These are phyloP conservation scores for Papilio helenus DNA, from an alignment of 1,140 invertebrate species.

Conservation along the genomic window DNA sequence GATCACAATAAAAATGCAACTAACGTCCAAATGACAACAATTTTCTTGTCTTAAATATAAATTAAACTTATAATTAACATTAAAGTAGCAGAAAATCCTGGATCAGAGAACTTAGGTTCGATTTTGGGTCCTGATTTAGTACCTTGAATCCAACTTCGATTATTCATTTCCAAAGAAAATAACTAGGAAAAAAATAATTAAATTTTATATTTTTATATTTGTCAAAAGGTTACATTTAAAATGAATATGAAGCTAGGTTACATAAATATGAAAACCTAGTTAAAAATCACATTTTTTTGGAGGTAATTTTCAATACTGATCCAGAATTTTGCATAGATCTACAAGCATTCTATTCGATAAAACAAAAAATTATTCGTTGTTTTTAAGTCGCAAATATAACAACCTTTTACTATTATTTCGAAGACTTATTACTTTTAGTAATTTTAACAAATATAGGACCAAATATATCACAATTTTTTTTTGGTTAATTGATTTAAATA, in stretches of 20 bases:
- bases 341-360: conserved; percentile 2
- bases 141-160: background rate
- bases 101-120: background rate
- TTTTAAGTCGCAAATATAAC: conserved; percentile 13
- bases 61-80: conserved; percentile 38
- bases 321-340: background rate
- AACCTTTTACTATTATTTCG: background rate
- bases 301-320: background rate
- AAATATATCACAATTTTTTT: conserved; percentile 22
- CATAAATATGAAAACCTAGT: background rate
- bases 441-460: conserved; percentile 20
- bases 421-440: conserved; percentile 7
- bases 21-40: conserved; percentile 41
- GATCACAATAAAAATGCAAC: conserved; percentile 62
- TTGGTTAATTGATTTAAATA: conserved; percentile 21
- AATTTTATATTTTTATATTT: background rate
- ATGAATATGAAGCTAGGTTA: too few species aligned
- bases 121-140: background rate
- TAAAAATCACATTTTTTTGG: background rate
- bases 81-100: conserved; percentile 1
- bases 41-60: conserved; percentile 38
- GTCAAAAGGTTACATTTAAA: background rate
- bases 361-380: background rate
- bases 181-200: background rate
- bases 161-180: background rate